phyloP scores from a whole-genome alignment of 2,888 invertebrate species.

The Drosophila helvetica region DNA sequence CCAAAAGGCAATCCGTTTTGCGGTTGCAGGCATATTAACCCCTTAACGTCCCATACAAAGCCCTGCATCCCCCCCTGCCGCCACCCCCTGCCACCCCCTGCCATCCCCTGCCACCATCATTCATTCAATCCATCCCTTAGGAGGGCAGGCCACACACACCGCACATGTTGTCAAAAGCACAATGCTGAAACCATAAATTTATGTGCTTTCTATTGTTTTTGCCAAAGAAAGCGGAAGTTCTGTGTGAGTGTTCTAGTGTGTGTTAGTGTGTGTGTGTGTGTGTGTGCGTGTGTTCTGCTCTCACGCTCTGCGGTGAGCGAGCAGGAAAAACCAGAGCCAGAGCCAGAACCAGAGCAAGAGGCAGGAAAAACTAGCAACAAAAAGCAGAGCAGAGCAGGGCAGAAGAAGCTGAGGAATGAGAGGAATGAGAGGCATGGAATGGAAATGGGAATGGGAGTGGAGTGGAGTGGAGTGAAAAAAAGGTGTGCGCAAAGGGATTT shows the following conservation, averaged over 20 bases:
- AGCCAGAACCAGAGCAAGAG: constrained; percentile 45
- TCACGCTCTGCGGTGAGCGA: constrained; percentile 47
- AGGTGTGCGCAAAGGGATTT: constrained; percentile 79
- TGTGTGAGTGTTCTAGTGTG: too few species aligned
- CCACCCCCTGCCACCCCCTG: background rate
- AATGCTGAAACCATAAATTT: constrained; percentile 81
- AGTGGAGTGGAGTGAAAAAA: constrained; percentile 48
- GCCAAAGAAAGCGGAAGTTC: constrained; percentile 78
- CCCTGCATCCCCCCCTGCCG: constrained; percentile 5
- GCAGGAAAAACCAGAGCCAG: constrained; percentile 38
- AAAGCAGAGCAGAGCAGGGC: constrained; percentile 19
- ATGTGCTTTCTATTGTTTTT: constrained; percentile 80
- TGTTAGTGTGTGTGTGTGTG: too few species aligned
- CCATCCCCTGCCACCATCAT: background rate
- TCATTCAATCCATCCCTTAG: background rate
- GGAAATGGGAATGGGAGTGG: constrained; percentile 7
- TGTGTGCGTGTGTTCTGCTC: constrained; percentile 55
- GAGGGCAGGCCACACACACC: constrained; percentile 29
- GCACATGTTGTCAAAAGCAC: constrained; percentile 77
- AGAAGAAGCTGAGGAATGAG: constrained; percentile 7
- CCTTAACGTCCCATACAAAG: constrained; percentile 61
- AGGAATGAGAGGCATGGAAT: background rate
- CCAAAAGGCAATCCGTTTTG: constrained; percentile 59
- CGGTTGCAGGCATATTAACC: constrained; percentile 79
- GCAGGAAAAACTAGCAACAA: constrained; percentile 43